These are phyloP conservation scores for Drosophila nigromelanica DNA, from an alignment of 1,140 invertebrate species.

Conservation along the genomic window DNA sequence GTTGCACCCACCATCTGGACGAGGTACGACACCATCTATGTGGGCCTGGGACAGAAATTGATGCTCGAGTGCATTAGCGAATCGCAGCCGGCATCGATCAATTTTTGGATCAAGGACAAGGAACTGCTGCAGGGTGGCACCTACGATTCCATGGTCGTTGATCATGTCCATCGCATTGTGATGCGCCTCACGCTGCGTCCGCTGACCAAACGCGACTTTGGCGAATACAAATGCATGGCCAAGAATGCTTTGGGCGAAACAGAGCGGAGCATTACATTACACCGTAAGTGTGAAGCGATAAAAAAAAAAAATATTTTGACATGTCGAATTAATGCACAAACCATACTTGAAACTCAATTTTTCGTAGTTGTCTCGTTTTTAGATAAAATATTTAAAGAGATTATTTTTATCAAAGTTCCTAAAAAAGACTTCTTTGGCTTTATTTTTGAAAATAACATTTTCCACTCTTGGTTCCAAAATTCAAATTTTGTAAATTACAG, in stretches of 20 bases:
- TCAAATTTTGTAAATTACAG: no score
- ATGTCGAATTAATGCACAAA: no score
- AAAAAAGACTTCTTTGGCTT: not conserved
- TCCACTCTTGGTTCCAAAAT: no score
- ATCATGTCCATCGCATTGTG: constrained; percentile 86
- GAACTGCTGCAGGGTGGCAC: constrained; percentile 84
- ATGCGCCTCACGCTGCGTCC: constrained; percentile 86
- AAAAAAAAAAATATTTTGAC: no score
- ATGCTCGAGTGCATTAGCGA: constrained; percentile 86
- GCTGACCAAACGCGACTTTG: constrained; percentile 85
- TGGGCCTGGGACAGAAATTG: constrained; percentile 86
- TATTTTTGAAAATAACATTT: not conserved
- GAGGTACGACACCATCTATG: constrained; percentile 86
- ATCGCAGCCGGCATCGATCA: constrained; percentile 86
- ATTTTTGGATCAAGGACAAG: constrained; percentile 85
- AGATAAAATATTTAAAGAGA: not conserved
- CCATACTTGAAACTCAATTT: no score
- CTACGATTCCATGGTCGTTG: constrained; percentile 85
- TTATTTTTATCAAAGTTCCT: no score
- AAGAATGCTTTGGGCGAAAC: constrained; percentile 86
- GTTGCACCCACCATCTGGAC: constrained; percentile 86
- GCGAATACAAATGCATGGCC: constrained; percentile 86
- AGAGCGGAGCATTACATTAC: constrained; percentile 86
- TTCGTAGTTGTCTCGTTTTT: no score
- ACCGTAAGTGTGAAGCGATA: constrained; percentile 83